Evolutionary conservation across 2,113 vertebrate genomes (phyloP), one percentile per base, ranked within the genome.

Genomic region (Tetrax tetrax): DNA sequence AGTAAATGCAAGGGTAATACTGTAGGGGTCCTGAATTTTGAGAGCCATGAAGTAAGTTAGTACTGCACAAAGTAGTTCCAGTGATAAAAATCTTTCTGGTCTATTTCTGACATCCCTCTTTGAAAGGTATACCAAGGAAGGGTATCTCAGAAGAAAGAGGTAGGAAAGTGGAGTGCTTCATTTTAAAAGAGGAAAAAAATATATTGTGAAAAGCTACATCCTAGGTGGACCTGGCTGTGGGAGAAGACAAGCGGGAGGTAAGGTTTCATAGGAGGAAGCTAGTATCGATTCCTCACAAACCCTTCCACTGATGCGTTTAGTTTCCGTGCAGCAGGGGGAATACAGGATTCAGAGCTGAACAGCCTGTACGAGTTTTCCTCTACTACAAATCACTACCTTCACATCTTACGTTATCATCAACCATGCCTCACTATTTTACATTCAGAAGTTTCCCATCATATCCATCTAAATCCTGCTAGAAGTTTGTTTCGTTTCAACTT

Each of bases 381-480:
- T 25, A 22, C 25, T 72, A 23, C 19, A 65, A 33, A 29, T 56
- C 15, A 9, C 33, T 29, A 19, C 48, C 50, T 70, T 47, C 54
- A 21, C 13, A 28, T 48, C 28, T 51, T 37, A 64, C 12, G 1
- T 53, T 43, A 41, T 7, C 23, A 27, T 27, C 57, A 43, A 48
- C 57, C 7, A 6, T 14, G 17, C 31, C 9, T 50, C 35, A 59
- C 0, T 8, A 45, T 51, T 53, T 68, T 48, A 47, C 3, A 1
- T 43, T 61, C 41, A 29, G 28, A n/a, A 65, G 6, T 74, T 68
- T 48, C 68, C 31, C 7, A 66, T 38, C 29, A 9, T 11, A 20
- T 33, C 37, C n/a, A 48, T 61, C 53, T 48, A 53, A 68, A 31
- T 35, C 53, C 35, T 48, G 38, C 38, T 15, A 45, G 53, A 38